Percentiles rank a stretch among this genome's conserved stretches.
These are phyloP conservation scores for Rhingia campestris DNA, from an alignment of 2,888 invertebrate genomes.

Conservation along the genomic window DNA sequence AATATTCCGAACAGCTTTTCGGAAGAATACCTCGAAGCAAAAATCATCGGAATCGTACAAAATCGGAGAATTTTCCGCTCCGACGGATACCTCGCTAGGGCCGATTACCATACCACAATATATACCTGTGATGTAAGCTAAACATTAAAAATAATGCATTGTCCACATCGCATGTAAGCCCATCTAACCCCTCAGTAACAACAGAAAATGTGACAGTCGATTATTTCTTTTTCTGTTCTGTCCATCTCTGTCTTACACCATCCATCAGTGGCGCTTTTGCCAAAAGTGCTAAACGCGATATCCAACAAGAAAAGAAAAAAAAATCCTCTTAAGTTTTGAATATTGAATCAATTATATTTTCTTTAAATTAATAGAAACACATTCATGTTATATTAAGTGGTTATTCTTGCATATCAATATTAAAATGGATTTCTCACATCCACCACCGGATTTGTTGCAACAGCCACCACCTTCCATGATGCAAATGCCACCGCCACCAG, in stretches of 20 bases:
- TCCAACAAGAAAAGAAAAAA: slow-evolving; percentile 30
- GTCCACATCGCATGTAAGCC: not conserved
- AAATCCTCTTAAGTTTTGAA: slow-evolving; percentile 22
- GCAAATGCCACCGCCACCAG: slow-evolving; percentile 76
- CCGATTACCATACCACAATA: no score
- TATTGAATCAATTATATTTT: slow-evolving; percentile 9
- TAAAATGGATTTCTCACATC: slow-evolving; percentile 77
- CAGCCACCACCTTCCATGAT: slow-evolving; percentile 77
- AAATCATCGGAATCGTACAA: no score
- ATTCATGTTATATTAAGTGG: slow-evolving; percentile 45
- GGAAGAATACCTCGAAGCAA: no score
- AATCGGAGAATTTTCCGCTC: no score
- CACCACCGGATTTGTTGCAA: slow-evolving; percentile 80
- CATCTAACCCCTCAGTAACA: slow-evolving; percentile 4
- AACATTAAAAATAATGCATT: no score
- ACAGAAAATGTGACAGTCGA: not conserved
- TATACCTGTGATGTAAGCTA: no score
- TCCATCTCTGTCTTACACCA: slow-evolving; percentile 13
- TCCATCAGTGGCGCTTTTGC: slow-evolving; percentile 43
- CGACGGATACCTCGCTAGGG: no score
- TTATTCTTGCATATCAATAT: slow-evolving; percentile 32
- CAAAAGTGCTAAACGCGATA: slow-evolving; percentile 65
- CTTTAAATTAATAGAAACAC: not conserved
- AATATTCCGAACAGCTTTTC: no score
- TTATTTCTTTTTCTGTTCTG: not conserved